Evolutionary conservation across 2,888 invertebrate genomes (phyloP), one percentile per base, ranked within the genome.

Genomic region (Diarsia mendica): DNA sequence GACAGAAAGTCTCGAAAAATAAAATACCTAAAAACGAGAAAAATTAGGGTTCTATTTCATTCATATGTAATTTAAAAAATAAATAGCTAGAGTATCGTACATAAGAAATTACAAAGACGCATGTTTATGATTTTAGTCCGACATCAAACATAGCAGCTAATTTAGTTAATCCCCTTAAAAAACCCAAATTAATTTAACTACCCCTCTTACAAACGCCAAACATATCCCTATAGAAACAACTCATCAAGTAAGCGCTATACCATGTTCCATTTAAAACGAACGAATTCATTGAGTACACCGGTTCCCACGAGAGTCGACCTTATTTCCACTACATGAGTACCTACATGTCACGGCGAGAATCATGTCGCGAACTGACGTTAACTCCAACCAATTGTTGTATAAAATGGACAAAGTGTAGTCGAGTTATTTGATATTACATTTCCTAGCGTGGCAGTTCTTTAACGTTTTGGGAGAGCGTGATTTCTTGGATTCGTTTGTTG

Each of bases 261-360:
- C 61, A 60, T 65, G 75, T 77, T 73, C 72, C 75, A 84, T 77
- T 84, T 77, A 75, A 77, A 84, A 63, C 68, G 65, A 61, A 69
- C 67, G 81, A 80, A 86, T 84, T 86, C 86, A 84, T 80, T 72
- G 75, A 84, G 68, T 68, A 72, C 76, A 72, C 18, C 11, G 11
- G 46, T n/a, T 75, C 86, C 69, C 84, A 9, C 6, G 77, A 69
- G 84, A 58, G 46, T n/a, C 66, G 81, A 66, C 87, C 84, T 65
- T 86, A 81, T 84, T 85, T 75, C 74, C 49, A 67, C 67, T 55
- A 63, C 74, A 58, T 63, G n/a, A 63, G 63, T 63, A 63, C 63
- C 49, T 23, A 63, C 72, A 71, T 75, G 86, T 83, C 84, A 84
- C 67, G 72, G 51, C 66, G 74, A 20, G 84, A 80, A 83, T 80